phyloP scores from a whole-genome alignment of 2,888 invertebrate species.

The Acronicta psi region DNA sequence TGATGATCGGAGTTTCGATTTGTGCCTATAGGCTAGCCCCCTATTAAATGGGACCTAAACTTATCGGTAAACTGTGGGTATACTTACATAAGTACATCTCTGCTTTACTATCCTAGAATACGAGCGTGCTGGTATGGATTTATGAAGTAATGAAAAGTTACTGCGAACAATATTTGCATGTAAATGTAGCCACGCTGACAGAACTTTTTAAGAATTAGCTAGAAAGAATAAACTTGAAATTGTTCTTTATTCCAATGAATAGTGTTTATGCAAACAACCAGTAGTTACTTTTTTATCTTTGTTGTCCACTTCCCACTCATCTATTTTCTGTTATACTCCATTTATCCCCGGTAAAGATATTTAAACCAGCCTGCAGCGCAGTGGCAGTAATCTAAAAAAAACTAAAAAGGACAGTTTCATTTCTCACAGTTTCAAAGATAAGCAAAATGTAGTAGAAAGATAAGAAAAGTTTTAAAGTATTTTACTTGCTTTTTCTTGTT shows the following conservation, averaged over 20 bases:
- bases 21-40: too few species aligned
- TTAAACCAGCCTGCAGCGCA: slow-evolving; percentile 10
- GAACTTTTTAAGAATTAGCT: background rate
- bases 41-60: too few species aligned
- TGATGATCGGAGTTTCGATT: too few species aligned
- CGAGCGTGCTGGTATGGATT: too few species aligned
- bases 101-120: too few species aligned
- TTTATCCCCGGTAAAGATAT: slow-evolving; percentile 27
- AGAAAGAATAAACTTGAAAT: slow-evolving; percentile 15
- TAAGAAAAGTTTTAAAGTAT: background rate
- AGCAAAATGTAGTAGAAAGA: background rate
- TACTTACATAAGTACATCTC: too few species aligned
- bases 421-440: slow-evolving; percentile 7
- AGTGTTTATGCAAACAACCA: slow-evolving; percentile 27
- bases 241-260: slow-evolving; percentile 27
- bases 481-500: background rate
- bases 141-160: too few species aligned
- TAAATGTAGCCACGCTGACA: background rate
- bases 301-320: slow-evolving; percentile 19
- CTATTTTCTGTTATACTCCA: slow-evolving; percentile 34
- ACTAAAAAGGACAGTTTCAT: slow-evolving; percentile 5
- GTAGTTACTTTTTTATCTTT: slow-evolving; percentile 13
- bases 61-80: too few species aligned
- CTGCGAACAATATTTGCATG: too few species aligned
- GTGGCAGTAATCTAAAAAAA: slow-evolving; percentile 19